Conservation (phyloP, 2,888 invertebrate genomes). For the Aromia moschata region DNA sequence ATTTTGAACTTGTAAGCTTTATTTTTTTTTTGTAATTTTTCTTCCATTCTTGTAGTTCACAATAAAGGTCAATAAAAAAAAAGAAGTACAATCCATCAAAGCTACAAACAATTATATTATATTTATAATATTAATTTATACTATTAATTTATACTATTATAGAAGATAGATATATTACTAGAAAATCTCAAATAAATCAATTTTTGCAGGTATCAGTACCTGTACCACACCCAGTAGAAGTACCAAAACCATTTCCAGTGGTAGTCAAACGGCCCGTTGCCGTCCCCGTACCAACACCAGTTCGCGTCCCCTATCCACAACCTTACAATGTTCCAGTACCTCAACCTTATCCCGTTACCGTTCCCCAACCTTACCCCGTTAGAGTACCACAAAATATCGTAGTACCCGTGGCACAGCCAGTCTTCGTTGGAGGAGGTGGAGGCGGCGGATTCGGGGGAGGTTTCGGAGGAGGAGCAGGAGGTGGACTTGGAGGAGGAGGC, state of each 20-base stretch:
- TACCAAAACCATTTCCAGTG: conserved; percentile 48
- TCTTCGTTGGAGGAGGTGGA: conserved; percentile 47
- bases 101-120: too few relatives aligned
- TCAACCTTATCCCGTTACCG: conserved; percentile 67
- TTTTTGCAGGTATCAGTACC: conserved; percentile 46
- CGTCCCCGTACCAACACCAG: conserved; percentile 61
- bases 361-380: conserved; percentile 66
- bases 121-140: too few relatives aligned
- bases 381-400: conserved; percentile 53
- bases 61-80: too few relatives aligned
- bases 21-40: background rate
- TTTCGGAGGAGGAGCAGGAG: conserved; percentile 37
- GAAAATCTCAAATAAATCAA: background rate
- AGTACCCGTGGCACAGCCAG: conserved; percentile 48
- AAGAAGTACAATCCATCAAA: too few relatives aligned
- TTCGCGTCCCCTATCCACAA: conserved; percentile 62
- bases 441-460: conserved; percentile 40
- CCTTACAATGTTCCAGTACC: conserved; percentile 64
- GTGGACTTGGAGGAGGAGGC: conserved; percentile 33
- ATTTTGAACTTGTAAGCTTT: too few relatives aligned
- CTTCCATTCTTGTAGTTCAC: background rate
- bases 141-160: too few relatives aligned
- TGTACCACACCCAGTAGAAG: conserved; percentile 47
- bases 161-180: too few relatives aligned
- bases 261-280: conserved; percentile 53